Percentiles rank a stretch among this genome's conserved stretches.
phyloP scores from a whole-genome alignment of 2,888 invertebrate genomes.

The Chrysina gloriosa region DNA sequence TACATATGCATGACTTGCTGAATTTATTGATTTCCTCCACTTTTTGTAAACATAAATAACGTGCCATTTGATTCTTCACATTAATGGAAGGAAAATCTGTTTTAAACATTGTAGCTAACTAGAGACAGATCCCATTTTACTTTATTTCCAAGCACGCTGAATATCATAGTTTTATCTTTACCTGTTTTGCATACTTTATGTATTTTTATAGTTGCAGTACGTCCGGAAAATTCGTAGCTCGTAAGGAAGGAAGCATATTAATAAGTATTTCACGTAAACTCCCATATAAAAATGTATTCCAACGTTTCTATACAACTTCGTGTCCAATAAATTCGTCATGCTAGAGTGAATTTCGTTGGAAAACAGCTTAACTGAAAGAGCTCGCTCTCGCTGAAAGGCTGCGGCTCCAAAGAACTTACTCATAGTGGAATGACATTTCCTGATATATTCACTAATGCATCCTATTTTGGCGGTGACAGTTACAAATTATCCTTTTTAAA shows the following conservation, averaged over 20 bases:
- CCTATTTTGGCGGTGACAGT: constrained; percentile 50
- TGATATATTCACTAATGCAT: constrained; percentile 51
- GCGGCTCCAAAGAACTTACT: constrained; percentile 31
- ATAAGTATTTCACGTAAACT: background rate
- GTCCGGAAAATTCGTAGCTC: too few relatives aligned
- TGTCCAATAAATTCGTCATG: constrained; percentile 22
- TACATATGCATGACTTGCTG: too few relatives aligned
- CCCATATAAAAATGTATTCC: background rate
- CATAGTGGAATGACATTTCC: constrained; percentile 46
- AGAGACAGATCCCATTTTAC: too few relatives aligned
- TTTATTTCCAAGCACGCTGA: too few relatives aligned
- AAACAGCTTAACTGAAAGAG: constrained; percentile 37
- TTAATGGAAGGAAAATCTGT: too few relatives aligned
- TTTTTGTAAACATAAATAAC: too few relatives aligned
- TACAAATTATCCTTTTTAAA: constrained; percentile 50
- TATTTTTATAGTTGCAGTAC: too few relatives aligned
- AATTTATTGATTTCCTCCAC: too few relatives aligned
- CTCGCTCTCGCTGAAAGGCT: background rate
- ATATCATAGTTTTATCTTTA: too few relatives aligned
- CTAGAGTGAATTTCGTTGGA: constrained; percentile 24
- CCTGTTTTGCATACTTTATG: too few relatives aligned
- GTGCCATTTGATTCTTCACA: too few relatives aligned
- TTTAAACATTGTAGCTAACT: too few relatives aligned
- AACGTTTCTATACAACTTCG: background rate
- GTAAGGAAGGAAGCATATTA: background rate